Evolutionary conservation across 2,888 invertebrate genomes (phyloP).

Genomic region (Euclidia mi): DNA sequence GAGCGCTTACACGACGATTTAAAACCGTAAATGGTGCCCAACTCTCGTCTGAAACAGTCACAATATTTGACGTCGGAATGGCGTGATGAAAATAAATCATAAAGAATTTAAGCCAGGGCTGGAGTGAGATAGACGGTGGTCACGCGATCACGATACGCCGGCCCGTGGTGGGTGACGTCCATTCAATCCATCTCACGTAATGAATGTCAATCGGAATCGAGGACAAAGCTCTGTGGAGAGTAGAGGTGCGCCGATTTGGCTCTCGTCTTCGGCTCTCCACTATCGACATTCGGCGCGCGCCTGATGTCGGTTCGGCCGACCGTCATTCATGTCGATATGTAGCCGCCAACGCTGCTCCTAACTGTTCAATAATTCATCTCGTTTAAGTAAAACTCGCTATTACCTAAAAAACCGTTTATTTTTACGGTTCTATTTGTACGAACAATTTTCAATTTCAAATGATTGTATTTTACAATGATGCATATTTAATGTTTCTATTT

Average conservation of each 20-base stretch:
- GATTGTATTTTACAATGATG: too few relatives aligned
- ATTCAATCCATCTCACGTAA: slow-evolving; percentile 40
- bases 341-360: slow-evolving; percentile 3
- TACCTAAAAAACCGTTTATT: slow-evolving; percentile 5
- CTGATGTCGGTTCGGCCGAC: too few relatives aligned
- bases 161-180: slow-evolving; percentile 1
- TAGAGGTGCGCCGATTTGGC: slow-evolving; percentile 11
- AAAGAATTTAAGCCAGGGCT: slow-evolving; percentile 4
- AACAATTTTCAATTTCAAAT: too few relatives aligned
- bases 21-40: slow-evolving; percentile 2
- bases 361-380: slow-evolving; percentile 36
- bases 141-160: not conserved
- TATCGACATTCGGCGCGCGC: too few relatives aligned
- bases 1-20: not conserved
- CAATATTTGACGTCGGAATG: slow-evolving; percentile 19
- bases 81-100: slow-evolving; percentile 17
- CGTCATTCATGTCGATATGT: slow-evolving; percentile 21
- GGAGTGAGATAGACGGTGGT: too few relatives aligned
- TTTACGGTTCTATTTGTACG: too few relatives aligned
- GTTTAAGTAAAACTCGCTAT: slow-evolving; percentile 15
- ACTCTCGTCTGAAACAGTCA: slow-evolving; percentile 7
- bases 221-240: slow-evolving; percentile 13
- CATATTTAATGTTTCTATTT: too few relatives aligned
- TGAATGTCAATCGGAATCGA: slow-evolving; percentile 41
- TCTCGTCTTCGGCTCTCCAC: not conserved